phyloP scores from a whole-genome alignment of 2,888 invertebrate species.

The Ornithoptera alexandrae region DNA sequence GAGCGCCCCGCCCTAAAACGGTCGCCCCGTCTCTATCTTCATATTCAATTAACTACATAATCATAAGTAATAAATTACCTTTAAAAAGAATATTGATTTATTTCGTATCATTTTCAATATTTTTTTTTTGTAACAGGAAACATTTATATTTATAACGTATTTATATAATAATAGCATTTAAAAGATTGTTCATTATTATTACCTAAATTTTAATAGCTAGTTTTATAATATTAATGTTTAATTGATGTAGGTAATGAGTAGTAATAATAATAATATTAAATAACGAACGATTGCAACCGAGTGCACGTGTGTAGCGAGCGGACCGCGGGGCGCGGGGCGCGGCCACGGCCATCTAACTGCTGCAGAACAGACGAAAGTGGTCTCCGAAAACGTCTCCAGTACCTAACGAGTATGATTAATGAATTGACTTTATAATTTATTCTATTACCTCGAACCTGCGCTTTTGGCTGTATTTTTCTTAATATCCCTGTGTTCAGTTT shows the following conservation, averaged over 20 bases:
- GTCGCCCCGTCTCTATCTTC: slow-evolving; percentile 72
- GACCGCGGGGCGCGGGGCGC: slow-evolving; percentile 26
- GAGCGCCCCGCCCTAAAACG: slow-evolving; percentile 66
- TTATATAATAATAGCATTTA: slow-evolving; percentile 81
- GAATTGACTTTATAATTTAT: slow-evolving; percentile 79
- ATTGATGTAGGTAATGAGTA: slow-evolving; percentile 79
- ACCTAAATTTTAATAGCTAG: slow-evolving; percentile 80
- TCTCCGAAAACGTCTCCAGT: slow-evolving; percentile 67
- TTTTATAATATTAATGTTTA: slow-evolving; percentile 79
- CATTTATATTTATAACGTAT: slow-evolving; percentile 81
- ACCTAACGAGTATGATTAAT: slow-evolving; percentile 78
- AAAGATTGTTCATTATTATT: slow-evolving; percentile 81
- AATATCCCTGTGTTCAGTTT: slow-evolving; percentile 76
- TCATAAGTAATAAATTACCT: slow-evolving; percentile 79
- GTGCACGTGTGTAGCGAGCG: slow-evolving; percentile 68
- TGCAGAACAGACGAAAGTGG: slow-evolving; percentile 66
- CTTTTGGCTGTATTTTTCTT: slow-evolving; percentile 72
- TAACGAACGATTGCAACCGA: slow-evolving; percentile 74
- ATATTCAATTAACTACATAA: slow-evolving; percentile 80
- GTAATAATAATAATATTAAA: slow-evolving; percentile 66
- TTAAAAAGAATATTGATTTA: slow-evolving; percentile 80
- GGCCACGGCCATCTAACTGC: slow-evolving; percentile 41
- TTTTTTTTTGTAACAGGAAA: slow-evolving; percentile 81
- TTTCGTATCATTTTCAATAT: slow-evolving; percentile 80
- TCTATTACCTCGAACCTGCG: slow-evolving; percentile 78